These are phyloP conservation scores for Tenualosa thibaudeaui DNA, from an alignment of 2,797 vertebrate species.

Conservation along the genomic window DNA sequence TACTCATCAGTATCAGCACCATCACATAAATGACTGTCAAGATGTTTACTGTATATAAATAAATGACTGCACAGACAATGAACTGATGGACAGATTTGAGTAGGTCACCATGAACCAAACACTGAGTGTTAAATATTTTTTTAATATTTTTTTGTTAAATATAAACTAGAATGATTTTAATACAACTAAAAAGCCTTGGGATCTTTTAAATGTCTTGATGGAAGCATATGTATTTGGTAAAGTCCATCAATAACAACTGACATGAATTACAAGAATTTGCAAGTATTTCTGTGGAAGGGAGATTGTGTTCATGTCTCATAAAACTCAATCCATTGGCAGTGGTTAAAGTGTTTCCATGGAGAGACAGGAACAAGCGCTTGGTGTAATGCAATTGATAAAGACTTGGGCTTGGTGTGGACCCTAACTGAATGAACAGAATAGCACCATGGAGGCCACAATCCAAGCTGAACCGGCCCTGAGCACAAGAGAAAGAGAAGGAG, in stretches of 20 bases:
- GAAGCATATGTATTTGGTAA: not conserved
- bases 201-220: not conserved
- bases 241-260: not conserved
- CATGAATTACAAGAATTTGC: not conserved
- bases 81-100: not conserved
- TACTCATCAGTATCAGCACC: not conserved
- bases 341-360: not conserved
- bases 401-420: not conserved
- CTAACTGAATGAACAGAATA: not conserved
- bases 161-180: not conserved
- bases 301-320: not conserved
- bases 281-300: not conserved
- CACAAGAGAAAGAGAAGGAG: not conserved
- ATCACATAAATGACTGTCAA: not conserved
- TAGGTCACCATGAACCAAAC: not conserved
- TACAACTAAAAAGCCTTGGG: not conserved
- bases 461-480: not conserved
- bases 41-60: not conserved
- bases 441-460: not conserved
- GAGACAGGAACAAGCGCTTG: not conserved
- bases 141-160: not conserved
- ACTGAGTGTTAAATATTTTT: too few relatives aligned
- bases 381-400: not conserved
- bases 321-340: not conserved
- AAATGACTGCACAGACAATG: not conserved